phyloP scores from a whole-genome alignment of 2,888 invertebrate species.

The Abscondita cerata region DNA sequence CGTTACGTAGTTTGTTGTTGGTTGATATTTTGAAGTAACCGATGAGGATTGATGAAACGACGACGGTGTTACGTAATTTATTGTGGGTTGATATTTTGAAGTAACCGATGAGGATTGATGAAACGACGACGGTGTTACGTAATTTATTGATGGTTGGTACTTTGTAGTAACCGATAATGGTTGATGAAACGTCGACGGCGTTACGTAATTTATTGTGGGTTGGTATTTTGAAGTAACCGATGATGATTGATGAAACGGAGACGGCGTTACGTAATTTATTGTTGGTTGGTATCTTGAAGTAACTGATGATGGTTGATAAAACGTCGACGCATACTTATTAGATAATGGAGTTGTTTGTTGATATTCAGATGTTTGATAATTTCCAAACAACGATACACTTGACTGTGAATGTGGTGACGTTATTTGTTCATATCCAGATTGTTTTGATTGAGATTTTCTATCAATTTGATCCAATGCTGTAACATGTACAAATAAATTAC shows the following conservation, averaged over 20 bases:
- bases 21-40: constrained; percentile 19
- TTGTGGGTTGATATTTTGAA: neutral
- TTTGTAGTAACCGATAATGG: constrained; percentile 31
- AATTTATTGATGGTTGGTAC: neutral
- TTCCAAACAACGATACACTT: no score
- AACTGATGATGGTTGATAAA: no score
- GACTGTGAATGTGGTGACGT: no score
- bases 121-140: neutral
- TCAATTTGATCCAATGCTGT: no score
- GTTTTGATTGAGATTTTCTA: no score
- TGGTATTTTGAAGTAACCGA: constrained; percentile 24
- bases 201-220: neutral
- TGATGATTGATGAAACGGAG: constrained; percentile 15
- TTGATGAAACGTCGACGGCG: neutral
- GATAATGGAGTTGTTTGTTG: no score
- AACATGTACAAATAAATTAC: no score
- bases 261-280: neutral
- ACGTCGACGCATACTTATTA: no score
- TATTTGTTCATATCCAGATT: no score
- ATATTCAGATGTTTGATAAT: no score
- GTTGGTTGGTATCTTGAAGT: no score
- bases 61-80: neutral
- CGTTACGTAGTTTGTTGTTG: constrained; percentile 15
- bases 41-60: constrained; percentile 21
- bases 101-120: constrained; percentile 29